Percentiles rank a stretch among this genome's conserved stretches.
phyloP scores from a whole-genome alignment of 1,140 invertebrate genomes.

The Sitophilus oryzae region DNA sequence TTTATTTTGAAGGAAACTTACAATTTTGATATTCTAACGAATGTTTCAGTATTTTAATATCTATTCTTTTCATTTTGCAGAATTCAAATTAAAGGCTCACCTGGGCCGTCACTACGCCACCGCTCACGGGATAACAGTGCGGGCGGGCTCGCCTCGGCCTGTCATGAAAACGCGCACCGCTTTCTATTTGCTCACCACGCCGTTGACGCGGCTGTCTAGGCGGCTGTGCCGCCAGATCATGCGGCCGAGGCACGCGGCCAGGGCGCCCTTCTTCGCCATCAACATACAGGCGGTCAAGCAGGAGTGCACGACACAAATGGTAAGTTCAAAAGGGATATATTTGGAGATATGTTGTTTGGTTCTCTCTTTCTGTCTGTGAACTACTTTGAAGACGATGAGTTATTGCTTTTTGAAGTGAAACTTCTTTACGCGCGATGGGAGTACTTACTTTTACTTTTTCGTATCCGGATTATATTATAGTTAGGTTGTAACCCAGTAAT shows the following conservation, averaged over 20 bases:
- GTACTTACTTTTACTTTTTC: too few relatives aligned
- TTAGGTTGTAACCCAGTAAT: too few relatives aligned
- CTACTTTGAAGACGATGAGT: too few relatives aligned
- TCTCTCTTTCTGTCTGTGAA: too few relatives aligned
- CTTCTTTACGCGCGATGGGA: too few relatives aligned
- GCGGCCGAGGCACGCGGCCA: conserved; percentile 75
- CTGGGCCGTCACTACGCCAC: conserved; percentile 84
- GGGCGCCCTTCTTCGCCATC: conserved; percentile 80
- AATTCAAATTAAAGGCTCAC: conserved; percentile 31
- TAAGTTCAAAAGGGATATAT: too few relatives aligned
- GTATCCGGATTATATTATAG: too few relatives aligned
- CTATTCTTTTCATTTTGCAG: conserved; percentile 6
- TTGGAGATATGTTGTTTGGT: too few relatives aligned
- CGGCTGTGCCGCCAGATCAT: conserved; percentile 78
- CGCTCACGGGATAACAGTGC: conserved; percentile 71
- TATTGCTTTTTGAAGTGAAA: too few relatives aligned
- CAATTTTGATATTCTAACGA: too few relatives aligned
- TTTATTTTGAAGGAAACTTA: too few relatives aligned
- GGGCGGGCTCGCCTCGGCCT: conserved; percentile 74
- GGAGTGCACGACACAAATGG: conserved; percentile 57
- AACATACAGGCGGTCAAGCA: conserved; percentile 79
- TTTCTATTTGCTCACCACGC: conserved; percentile 87
- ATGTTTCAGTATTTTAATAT: too few relatives aligned
- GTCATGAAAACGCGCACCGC: conserved; percentile 96
- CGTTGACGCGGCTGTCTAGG: conserved; percentile 80